Base-by-base conservation (phyloP, 1,140 invertebrate genomes). In the Papilio machaon region DNA sequence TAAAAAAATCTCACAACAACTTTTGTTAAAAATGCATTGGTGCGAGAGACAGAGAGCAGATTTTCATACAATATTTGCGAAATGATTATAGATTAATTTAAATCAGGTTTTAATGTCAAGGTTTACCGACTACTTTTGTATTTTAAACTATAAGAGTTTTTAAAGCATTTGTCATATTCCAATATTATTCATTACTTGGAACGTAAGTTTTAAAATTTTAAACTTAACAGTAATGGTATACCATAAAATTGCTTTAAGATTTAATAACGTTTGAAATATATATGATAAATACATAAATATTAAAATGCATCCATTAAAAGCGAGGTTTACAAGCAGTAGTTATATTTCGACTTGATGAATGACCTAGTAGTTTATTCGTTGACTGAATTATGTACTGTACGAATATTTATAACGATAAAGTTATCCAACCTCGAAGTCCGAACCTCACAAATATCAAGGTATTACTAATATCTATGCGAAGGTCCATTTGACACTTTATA, bases 401-500 rank as follows among this genome's bases (percentile, higher is more conserved):
- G 23, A 23, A 67, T 67, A 10, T 67, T 67, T 64, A 35, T 67
- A 13, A 13, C 35, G 64, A 67, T 17, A 15, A 67, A 67, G 23
- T 49, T 58, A 77, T 30, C 19, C 15, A 60, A 54, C 75, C 75
- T 77, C 52, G 47, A 54, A 52, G 9, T 13, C 35, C 58, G 52
- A 43, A n/a, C 23, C 77, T 85, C 81, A 88, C 81, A 81, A 80
- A 78, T 73, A 79, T 79, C 83, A 88, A 85, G 85, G 83, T 82
- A 67, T 81, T 79, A 75, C 76, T 75, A 82, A 85, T 79, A 83
- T 79, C 75, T 85, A 82, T 82, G 80, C 73, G 81, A 84, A 86
- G 87, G 85, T 82, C 77, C 43, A 83, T 83, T 85, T 84, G 82
- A 84, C 84, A 88, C 81, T 85, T 84, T 83, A 80, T 80, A 74